These are phyloP conservation scores for Peromyscus californicus DNA, from an alignment of 2,113 vertebrate genomes.

Conservation along the genomic window DNA sequence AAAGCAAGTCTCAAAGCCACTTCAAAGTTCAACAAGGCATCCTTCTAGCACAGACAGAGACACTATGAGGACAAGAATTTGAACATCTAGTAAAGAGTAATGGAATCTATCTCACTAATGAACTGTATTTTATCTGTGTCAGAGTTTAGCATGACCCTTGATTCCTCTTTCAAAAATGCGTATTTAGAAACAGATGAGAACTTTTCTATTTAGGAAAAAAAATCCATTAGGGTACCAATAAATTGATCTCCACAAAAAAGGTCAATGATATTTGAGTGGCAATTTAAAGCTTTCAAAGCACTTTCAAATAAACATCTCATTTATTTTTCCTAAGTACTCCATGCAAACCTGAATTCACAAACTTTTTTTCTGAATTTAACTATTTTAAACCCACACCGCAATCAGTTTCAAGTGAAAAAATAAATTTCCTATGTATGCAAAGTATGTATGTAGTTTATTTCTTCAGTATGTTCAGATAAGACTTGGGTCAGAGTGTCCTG, in stretches of 20 bases:
- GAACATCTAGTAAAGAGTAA: constrained; percentile 22
- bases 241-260: constrained; percentile 62
- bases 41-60: neutral
- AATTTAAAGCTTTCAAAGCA: constrained; percentile 72
- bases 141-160: constrained; percentile 52
- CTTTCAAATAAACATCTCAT: constrained; percentile 66
- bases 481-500: neutral
- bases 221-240: constrained; percentile 68
- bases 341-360: constrained; percentile 55
- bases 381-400: neutral
- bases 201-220: constrained; percentile 64
- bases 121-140: constrained; percentile 63
- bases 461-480: neutral
- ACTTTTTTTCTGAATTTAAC: constrained; percentile 56
- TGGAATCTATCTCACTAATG: neutral
- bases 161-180: constrained; percentile 61
- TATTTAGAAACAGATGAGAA: constrained; percentile 52
- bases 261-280: constrained; percentile 61
- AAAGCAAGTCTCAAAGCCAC: neutral
- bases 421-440: neutral
- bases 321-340: constrained; percentile 50
- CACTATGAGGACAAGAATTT: neutral
- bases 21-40: neutral
- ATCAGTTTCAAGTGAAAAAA: constrained; percentile 15
- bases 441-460: neutral